These are phyloP conservation scores for Sternotherus odoratus DNA, from an alignment of 2,797 vertebrate genomes.

Conservation along the genomic window DNA sequence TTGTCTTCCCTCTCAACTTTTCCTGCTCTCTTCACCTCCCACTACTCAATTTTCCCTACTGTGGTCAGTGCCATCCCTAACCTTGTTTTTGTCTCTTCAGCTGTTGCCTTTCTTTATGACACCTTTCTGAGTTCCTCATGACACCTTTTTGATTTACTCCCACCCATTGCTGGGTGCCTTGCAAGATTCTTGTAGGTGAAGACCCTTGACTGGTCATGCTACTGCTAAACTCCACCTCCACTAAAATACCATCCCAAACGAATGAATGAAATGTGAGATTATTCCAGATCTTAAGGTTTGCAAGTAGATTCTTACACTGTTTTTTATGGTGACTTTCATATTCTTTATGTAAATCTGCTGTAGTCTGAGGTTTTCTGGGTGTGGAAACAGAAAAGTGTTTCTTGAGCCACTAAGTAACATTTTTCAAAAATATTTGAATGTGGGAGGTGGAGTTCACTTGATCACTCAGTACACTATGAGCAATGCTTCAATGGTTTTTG, in stretches of 20 bases:
- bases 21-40: neutral
- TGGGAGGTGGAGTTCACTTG: neutral
- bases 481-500: neutral
- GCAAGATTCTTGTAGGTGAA: conserved; percentile 4
- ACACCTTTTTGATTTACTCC: neutral
- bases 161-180: neutral
- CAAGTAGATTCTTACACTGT: neutral
- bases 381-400: neutral
- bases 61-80: neutral
- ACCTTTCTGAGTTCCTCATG: neutral
- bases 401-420: neutral
- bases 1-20: neutral
- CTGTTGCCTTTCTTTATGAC: conserved; percentile 12
- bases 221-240: neutral
- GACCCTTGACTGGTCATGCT: neutral
- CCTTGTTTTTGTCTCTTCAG: neutral
- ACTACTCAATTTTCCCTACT: neutral
- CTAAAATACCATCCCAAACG: neutral
- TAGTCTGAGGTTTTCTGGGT: neutral
- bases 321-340: neutral
- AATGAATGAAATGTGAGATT: conserved; percentile 21
- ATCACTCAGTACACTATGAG: neutral
- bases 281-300: neutral
- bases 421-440: neutral
- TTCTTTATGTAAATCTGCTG: neutral